Conservation (phyloP, 2,888 invertebrate genomes). For the Drosophila picticornis region DNA sequence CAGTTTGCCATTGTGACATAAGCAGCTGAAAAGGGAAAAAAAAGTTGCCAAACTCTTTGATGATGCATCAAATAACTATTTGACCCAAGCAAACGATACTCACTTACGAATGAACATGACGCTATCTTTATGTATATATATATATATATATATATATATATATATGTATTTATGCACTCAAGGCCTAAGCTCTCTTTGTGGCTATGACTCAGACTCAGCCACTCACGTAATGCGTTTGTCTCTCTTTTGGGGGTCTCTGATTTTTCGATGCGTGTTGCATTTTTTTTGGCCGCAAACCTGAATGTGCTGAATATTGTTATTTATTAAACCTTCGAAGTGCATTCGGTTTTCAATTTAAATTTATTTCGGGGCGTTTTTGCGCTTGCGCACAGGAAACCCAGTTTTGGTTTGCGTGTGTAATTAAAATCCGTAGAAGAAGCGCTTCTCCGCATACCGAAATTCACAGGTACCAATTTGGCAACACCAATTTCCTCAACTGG, state of each 20-base stretch:
- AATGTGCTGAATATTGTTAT: slow-evolving; percentile 19
- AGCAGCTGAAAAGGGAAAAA: slow-evolving; percentile 48
- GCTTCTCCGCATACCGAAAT: slow-evolving; percentile 27
- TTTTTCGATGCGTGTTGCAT: slow-evolving; percentile 30
- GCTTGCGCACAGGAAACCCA: slow-evolving; percentile 45
- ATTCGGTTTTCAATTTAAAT: slow-evolving; percentile 7
- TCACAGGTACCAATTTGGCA: slow-evolving; percentile 34
- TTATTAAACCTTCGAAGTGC: slow-evolving; percentile 14
- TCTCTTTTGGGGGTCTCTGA: slow-evolving; percentile 12
- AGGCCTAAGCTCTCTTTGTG: slow-evolving; percentile 29
- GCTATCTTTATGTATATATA: background rate
- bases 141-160: background rate
- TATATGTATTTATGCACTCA: background rate
- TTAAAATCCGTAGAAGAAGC: slow-evolving; percentile 40
- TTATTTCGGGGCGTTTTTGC: slow-evolving; percentile 8
- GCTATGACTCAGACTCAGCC: slow-evolving; percentile 30
- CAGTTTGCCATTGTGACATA: slow-evolving; percentile 57
- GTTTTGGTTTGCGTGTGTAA: slow-evolving; percentile 40
- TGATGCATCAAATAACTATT: slow-evolving; percentile 49
- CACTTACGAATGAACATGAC: background rate
- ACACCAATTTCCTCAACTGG: slow-evolving; percentile 42
- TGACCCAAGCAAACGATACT: slow-evolving; percentile 28
- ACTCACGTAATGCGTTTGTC: slow-evolving; percentile 8
- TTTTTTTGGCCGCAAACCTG: slow-evolving; percentile 16
- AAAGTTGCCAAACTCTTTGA: slow-evolving; percentile 34